Conservation (phyloP, 1,140 invertebrate species). For the Calosoma granatense region DNA sequence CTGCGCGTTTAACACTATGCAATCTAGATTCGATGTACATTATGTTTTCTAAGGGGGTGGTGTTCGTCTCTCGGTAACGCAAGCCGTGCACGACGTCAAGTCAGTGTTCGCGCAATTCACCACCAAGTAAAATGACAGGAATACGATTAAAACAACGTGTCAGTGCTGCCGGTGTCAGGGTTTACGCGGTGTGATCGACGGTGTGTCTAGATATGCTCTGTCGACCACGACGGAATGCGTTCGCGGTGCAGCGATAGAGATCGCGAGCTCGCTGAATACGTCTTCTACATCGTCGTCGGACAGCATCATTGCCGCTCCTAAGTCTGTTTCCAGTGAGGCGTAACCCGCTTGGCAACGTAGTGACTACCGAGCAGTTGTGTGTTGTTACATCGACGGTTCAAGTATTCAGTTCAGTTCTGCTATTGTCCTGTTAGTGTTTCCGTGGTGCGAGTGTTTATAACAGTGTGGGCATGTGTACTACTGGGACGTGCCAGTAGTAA, state of each 20-base stretch:
- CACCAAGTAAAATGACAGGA: conserved; percentile 1
- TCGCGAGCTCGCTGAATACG: background rate
- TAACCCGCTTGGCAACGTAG: too few relatives aligned
- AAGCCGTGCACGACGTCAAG: conserved; percentile 8
- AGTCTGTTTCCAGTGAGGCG: too few relatives aligned
- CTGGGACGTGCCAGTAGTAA: background rate
- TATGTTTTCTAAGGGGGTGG: conserved; percentile 23
- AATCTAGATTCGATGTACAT: conserved; percentile 21
- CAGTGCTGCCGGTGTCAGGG: background rate
- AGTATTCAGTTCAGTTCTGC: too few relatives aligned
- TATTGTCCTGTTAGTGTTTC: background rate
- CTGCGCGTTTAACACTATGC: conserved; percentile 22
- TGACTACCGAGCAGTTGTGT: too few relatives aligned
- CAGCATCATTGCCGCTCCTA: background rate
- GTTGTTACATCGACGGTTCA: too few relatives aligned
- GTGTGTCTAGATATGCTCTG: background rate
- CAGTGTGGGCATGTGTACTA: background rate
- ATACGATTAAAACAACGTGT: background rate
- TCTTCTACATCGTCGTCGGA: background rate
- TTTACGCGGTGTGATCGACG: background rate
- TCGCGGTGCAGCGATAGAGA: background rate
- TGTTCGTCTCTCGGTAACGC: conserved; percentile 16
- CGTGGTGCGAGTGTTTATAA: background rate
- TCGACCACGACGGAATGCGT: background rate
- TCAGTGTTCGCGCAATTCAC: background rate